Percentiles rank a stretch among this genome's conserved stretches.
These are phyloP conservation scores for Graptemys geographica DNA, from an alignment of 2,797 vertebrate species.

Conservation along the genomic window DNA sequence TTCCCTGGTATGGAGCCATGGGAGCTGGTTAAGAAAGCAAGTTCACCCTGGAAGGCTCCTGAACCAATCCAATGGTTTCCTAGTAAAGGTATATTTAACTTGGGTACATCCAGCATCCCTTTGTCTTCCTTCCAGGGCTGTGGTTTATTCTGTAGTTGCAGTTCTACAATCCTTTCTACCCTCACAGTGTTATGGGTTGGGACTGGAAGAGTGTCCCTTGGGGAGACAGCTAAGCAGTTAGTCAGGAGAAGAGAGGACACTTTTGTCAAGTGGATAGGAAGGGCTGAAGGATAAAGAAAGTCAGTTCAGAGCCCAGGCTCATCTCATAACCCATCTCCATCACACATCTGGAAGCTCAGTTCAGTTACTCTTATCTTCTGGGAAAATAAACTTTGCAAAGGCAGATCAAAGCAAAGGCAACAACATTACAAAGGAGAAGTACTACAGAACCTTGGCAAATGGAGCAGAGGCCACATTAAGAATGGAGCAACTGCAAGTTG, in stretches of 20 bases:
- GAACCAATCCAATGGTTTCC: accelerated
- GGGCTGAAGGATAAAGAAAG: background rate
- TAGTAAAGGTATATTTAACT: background rate
- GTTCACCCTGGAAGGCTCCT: background rate
- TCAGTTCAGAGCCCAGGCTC: background rate
- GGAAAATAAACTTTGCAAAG: conserved; percentile 34
- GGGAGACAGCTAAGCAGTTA: background rate
- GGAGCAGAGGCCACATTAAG: background rate
- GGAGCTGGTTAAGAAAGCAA: background rate
- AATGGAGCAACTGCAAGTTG: background rate
- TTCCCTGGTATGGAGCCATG: background rate
- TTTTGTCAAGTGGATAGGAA: background rate
- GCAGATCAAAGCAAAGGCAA: conserved; percentile 10
- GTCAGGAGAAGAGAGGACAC: background rate
- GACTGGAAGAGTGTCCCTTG: background rate
- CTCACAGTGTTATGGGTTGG: accelerated
- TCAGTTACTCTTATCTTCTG: background rate
- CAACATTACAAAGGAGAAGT: background rate
- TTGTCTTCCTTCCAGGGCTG: background rate
- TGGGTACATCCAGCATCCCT: background rate
- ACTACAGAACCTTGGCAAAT: background rate
- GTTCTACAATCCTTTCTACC: background rate
- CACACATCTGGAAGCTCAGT: background rate
- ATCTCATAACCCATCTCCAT: background rate
- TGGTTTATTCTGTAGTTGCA: background rate